Evolutionary conservation across 2,888 invertebrate species (phyloP).

Genomic region (Ferrisia virgata): DNA sequence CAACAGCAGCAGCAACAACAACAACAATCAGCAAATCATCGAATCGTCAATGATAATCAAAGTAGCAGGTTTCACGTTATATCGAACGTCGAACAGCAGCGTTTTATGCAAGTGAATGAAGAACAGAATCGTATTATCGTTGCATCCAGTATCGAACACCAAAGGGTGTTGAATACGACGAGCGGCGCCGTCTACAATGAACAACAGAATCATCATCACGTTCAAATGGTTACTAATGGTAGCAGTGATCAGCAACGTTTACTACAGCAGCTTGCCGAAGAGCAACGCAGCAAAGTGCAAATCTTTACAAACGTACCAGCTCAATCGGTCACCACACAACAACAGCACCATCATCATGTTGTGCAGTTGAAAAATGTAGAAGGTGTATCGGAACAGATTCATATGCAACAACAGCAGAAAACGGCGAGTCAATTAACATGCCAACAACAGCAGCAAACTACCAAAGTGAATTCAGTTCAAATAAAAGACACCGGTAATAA

Average conservation of each 20-base stretch:
- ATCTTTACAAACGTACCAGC: conserved; percentile 27
- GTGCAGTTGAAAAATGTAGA: conserved; percentile 33
- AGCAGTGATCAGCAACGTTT: conserved; percentile 6
- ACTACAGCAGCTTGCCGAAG: conserved; percentile 36
- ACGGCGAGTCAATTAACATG: conserved; percentile 3
- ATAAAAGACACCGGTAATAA: not conserved
- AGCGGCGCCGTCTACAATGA: conserved; percentile 39
- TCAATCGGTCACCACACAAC: not conserved
- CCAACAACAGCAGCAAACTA: conserved; percentile 43
- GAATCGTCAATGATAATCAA: not conserved
- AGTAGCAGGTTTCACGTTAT: not conserved
- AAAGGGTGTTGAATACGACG: conserved; percentile 33
- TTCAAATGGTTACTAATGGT: conserved; percentile 2
- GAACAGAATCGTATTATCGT: conserved; percentile 49
- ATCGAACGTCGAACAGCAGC: conserved; percentile 39
- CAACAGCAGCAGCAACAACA: not conserved
- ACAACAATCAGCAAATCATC: not conserved
- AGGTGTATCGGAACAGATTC: not conserved
- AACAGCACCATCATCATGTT: conserved; percentile 36
- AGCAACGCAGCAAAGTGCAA: conserved; percentile 36
- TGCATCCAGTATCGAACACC: conserved; percentile 43
- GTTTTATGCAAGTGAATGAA: conserved; percentile 46
- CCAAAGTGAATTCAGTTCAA: not conserved
- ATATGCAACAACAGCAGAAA: conserved; percentile 40
- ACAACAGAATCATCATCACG: conserved; percentile 21